A percentile compares a stretch with the other conserved stretches of the same genome.
These are phyloP conservation scores for Pogona vitticeps DNA, from an alignment of 2,113 vertebrate species.

Conservation along the genomic window DNA sequence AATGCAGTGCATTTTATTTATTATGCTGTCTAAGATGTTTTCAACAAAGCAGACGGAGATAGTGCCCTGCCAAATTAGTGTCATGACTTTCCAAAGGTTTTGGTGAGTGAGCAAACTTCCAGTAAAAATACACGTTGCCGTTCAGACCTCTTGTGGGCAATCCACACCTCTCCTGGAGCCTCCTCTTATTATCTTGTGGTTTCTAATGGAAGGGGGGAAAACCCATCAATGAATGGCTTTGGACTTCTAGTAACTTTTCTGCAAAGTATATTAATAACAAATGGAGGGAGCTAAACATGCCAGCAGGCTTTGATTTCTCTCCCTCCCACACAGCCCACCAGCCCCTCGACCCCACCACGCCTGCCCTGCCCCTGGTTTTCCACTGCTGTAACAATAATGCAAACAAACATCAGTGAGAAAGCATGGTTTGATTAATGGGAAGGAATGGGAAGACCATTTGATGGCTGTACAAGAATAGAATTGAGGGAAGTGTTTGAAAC, in stretches of 20 bases:
- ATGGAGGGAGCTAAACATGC: constrained; percentile 26
- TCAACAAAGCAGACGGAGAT: constrained; percentile 69
- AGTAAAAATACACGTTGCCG: constrained; percentile 76
- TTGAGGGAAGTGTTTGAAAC: constrained; percentile 27
- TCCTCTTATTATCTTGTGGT: constrained; percentile 72
- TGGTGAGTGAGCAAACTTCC: constrained; percentile 71
- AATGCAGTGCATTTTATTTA: constrained; percentile 67
- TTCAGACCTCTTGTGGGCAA: constrained; percentile 73
- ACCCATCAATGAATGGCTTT: constrained; percentile 49
- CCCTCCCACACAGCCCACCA: neutral
- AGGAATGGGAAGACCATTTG: constrained; percentile 18
- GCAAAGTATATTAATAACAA: constrained; percentile 54
- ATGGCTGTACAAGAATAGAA: neutral
- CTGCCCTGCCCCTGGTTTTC: constrained; percentile 15
- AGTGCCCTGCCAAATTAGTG: constrained; percentile 72
- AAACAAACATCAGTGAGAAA: constrained; percentile 23
- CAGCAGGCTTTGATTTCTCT: constrained; percentile 21
- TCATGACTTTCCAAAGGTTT: constrained; percentile 76
- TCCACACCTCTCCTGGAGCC: constrained; percentile 73
- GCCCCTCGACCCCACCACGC: neutral
- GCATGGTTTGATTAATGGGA: neutral
- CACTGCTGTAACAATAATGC: neutral
- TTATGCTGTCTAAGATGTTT: constrained; percentile 76
- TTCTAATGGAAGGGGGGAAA: constrained; percentile 65
- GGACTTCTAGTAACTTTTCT: constrained; percentile 56